phyloP scores from a whole-genome alignment of 1,140 invertebrate genomes.

The Lasioglossum baleicum region DNA sequence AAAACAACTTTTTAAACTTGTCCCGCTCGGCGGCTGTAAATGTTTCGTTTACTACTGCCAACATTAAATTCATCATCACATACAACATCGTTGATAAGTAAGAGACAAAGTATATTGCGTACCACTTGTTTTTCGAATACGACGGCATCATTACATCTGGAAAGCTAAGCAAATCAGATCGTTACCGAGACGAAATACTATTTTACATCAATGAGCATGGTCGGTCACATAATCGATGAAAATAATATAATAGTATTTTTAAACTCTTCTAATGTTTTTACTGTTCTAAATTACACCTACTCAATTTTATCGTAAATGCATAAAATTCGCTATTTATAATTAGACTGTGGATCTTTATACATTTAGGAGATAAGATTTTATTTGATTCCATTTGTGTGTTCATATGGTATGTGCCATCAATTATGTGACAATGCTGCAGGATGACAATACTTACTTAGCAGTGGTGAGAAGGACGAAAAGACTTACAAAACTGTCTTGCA shows the following conservation, averaged over 20 bases:
- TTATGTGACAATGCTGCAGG: not conserved
- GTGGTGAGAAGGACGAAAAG: conserved; percentile 95
- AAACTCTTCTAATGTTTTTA: too few species aligned
- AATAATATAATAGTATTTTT: too few species aligned
- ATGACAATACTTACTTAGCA: conserved; percentile 88
- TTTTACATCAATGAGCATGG: not conserved
- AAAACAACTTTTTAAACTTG: conserved; percentile 91
- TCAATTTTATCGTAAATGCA: too few species aligned
- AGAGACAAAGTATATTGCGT: conserved; percentile 92
- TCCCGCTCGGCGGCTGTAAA: conserved; percentile 93
- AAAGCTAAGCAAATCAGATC: conserved; percentile 83
- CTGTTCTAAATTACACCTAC: too few species aligned
- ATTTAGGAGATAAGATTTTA: too few species aligned
- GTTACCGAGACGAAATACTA: conserved; percentile 12
- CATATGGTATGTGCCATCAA: too few species aligned
- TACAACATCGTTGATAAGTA: conserved; percentile 93
- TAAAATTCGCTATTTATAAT: too few species aligned
- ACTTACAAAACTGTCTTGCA: conserved; percentile 92
- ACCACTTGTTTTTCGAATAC: conserved; percentile 89
- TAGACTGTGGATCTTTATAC: too few species aligned
- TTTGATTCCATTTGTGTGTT: too few species aligned
- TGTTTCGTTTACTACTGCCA: conserved; percentile 94
- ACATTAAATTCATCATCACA: conserved; percentile 95
- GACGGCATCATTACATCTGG: conserved; percentile 97
- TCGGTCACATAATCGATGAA: too few species aligned